Evolutionary conservation across 2,113 vertebrate species (phyloP).

Genomic region (Athene cunicularia): DNA sequence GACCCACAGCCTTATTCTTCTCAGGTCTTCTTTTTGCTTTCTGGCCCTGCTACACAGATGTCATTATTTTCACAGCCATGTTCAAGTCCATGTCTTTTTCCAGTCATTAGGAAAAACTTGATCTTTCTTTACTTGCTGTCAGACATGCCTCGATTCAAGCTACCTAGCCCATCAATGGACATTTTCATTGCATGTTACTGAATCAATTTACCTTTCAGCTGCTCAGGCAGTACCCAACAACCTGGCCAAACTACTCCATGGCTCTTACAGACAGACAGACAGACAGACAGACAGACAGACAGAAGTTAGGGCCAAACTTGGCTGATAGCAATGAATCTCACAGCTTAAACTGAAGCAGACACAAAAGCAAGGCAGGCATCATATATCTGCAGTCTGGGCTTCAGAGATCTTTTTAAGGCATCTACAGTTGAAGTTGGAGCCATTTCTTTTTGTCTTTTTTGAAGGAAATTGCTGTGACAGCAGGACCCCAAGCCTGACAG

Average conservation of each 20-base stretch:
- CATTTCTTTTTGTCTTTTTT: neutral
- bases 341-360: neutral
- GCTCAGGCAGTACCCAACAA: neutral
- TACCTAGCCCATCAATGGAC: fast-evolving
- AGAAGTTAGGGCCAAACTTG: neutral
- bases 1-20: neutral
- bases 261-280: neutral
- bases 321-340: neutral
- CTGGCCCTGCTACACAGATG: neutral
- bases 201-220: neutral
- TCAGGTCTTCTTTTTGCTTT: neutral
- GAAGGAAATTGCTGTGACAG: neutral
- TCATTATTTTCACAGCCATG: neutral
- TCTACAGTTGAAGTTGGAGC: neutral
- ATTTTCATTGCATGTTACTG: neutral
- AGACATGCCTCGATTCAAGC: neutral
- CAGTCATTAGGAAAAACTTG: neutral
- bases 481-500: neutral
- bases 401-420: neutral
- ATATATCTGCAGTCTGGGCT: neutral
- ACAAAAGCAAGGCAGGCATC: neutral
- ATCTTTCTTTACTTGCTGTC: neutral
- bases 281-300: neutral
- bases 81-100: neutral
- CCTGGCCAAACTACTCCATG: neutral